These are phyloP conservation scores for Mico argentatus DNA, from an alignment of 2,797 vertebrate species.

Conservation along the genomic window DNA sequence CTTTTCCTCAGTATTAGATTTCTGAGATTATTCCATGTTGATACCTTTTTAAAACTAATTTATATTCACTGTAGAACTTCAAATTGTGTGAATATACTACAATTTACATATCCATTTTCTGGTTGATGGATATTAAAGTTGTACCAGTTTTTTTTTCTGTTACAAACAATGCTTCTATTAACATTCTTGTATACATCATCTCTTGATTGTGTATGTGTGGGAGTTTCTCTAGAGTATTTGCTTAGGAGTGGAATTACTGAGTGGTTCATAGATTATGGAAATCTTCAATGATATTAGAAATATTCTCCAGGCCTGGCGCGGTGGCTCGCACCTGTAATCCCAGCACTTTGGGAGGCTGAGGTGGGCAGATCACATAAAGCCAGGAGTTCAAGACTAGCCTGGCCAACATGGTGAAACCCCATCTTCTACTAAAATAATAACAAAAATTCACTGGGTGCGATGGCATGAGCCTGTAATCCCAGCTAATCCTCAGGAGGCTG, in stretches of 20 bases:
- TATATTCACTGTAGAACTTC: neutral
- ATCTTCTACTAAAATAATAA: neutral
- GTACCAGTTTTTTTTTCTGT: neutral
- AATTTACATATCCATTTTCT: neutral
- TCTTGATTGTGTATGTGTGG: neutral
- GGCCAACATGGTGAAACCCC: neutral
- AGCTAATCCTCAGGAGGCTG: neutral
- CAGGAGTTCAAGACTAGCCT: neutral
- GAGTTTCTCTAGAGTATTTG: neutral
- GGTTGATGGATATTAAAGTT: neutral
- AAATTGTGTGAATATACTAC: neutral
- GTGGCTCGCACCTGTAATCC: neutral
- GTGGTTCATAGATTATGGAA: neutral
- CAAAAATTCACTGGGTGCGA: neutral
- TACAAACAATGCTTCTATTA: neutral
- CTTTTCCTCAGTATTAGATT: neutral
- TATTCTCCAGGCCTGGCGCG: neutral
- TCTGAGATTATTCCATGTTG: neutral
- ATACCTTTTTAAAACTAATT: neutral
- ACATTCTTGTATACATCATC: neutral
- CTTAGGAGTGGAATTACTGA: neutral
- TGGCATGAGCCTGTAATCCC: too few relatives aligned
- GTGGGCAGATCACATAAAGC: neutral
- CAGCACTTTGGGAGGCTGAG: neutral
- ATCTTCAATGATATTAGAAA: neutral